These are phyloP conservation scores for Osmerus eperlanus DNA, from an alignment of 2,113 vertebrate species.

Conservation along the genomic window DNA sequence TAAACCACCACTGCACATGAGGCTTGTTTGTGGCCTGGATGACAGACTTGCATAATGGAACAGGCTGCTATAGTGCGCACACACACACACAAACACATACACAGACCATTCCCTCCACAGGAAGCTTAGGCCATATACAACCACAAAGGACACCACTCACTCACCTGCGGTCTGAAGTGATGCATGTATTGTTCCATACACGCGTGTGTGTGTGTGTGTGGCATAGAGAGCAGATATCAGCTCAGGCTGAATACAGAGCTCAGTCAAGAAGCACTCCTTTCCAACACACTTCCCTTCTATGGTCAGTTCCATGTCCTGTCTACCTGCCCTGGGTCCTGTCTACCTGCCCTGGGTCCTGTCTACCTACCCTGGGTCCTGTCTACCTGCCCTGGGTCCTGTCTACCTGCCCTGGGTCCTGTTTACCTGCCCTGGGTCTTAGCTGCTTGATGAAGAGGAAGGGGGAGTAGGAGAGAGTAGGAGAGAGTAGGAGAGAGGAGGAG, in stretches of 20 bases:
- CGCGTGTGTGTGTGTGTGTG: constrained; percentile 35
- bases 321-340: neutral
- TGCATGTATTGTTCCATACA: constrained; percentile 33
- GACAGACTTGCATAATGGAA: constrained; percentile 40
- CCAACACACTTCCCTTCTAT: constrained; percentile 4
- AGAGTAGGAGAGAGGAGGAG: neutral
- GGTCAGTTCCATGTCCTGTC: neutral
- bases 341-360: neutral
- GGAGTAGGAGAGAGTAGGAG: too few species aligned
- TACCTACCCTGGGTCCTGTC: neutral
- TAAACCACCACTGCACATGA: constrained; percentile 31
- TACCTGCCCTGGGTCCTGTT: neutral
- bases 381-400: neutral
- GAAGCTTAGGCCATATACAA: constrained; percentile 43
- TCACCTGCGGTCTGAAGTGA: constrained; percentile 45
- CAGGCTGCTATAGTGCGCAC: constrained; percentile 15
- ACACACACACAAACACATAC: neutral
- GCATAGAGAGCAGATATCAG: too few species aligned
- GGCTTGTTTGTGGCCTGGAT: constrained; percentile 35
- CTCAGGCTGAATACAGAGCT: constrained; percentile 3
- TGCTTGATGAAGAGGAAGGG: neutral
- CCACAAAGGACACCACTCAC: constrained; percentile 32
- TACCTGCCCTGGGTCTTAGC: neutral
- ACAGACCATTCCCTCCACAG: constrained; percentile 37
- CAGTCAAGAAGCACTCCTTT: constrained; percentile 20